Evolutionary conservation across 2,797 vertebrate species (phyloP).

Genomic region (Ctenopoma multispine): DNA sequence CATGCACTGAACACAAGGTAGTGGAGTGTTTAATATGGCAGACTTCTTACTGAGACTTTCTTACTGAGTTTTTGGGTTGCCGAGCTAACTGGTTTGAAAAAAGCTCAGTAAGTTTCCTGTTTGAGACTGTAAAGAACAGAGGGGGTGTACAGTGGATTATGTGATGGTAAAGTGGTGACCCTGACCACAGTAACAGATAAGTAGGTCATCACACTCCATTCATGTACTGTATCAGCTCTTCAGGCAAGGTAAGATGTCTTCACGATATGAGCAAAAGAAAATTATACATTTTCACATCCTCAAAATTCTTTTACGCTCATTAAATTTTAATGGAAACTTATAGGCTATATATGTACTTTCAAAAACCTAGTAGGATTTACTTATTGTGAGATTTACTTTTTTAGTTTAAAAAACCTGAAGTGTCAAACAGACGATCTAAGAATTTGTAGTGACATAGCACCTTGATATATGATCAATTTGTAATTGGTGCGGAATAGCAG

Average conservation of each 20-base stretch:
- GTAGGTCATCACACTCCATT: conserved; percentile 12
- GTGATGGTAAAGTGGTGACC: conserved; percentile 20
- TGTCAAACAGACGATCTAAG: too few relatives aligned
- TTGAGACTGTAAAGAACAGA: conserved; percentile 27
- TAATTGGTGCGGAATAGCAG: neutral
- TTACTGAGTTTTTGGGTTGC: too few relatives aligned
- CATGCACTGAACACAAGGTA: neutral
- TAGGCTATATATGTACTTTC: too few relatives aligned
- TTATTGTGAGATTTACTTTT: too few relatives aligned
- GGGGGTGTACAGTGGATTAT: conserved; percentile 2
- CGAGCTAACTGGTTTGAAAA: conserved; percentile 16
- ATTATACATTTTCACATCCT: too few relatives aligned
- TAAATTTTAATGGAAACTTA: too few relatives aligned
- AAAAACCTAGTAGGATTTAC: too few relatives aligned
- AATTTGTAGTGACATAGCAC: too few relatives aligned
- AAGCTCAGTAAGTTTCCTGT: conserved; percentile 46
- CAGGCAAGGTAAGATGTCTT: conserved; percentile 29
- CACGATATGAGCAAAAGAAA: neutral
- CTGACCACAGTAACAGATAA: conserved; percentile 12
- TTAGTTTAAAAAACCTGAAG: too few relatives aligned
- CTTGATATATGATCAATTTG: too few relatives aligned
- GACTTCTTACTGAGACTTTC: neutral
- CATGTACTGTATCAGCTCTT: conserved; percentile 31
- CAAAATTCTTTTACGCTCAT: too few relatives aligned
- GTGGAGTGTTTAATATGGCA: neutral